Evolutionary conservation across 1,140 invertebrate genomes (phyloP).

Genomic region (Steinernema khuongi): DNA sequence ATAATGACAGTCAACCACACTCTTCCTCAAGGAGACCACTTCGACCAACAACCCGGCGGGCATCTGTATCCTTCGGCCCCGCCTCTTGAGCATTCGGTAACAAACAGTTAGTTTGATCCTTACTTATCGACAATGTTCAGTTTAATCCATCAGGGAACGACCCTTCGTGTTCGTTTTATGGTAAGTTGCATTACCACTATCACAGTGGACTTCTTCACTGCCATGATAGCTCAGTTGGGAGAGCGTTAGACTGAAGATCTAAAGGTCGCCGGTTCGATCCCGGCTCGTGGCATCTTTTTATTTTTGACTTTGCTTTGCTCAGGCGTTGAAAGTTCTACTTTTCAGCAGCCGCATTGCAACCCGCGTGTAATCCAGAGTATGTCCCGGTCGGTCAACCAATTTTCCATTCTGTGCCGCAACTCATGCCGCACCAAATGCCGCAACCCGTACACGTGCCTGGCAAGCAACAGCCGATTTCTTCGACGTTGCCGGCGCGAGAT

Average conservation of each 20-base stretch:
- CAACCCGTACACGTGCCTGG: too few relatives aligned
- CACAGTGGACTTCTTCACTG: too few relatives aligned
- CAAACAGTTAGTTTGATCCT: not conserved
- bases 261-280: conserved; percentile 62
- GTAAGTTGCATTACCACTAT: too few relatives aligned
- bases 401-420: too few relatives aligned
- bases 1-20: not conserved
- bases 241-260: conserved; percentile 62
- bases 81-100: not conserved
- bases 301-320: too few relatives aligned
- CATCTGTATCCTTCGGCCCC: not conserved
- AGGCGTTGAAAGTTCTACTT: too few relatives aligned
- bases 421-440: too few relatives aligned
- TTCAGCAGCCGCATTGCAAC: too few relatives aligned
- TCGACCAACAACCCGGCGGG: not conserved
- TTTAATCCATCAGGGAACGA: not conserved
- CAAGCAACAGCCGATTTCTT: too few relatives aligned
- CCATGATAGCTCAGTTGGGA: conserved; percentile 42
- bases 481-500: not conserved
- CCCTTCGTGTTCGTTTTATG: not conserved
- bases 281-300: too few relatives aligned
- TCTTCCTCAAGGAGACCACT: not conserved
- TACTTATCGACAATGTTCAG: not conserved
- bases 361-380: too few relatives aligned
- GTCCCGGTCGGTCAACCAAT: too few relatives aligned